Base-by-base conservation (phyloP, 2,888 invertebrate species). In the Lasioglossum marginatum region DNA sequence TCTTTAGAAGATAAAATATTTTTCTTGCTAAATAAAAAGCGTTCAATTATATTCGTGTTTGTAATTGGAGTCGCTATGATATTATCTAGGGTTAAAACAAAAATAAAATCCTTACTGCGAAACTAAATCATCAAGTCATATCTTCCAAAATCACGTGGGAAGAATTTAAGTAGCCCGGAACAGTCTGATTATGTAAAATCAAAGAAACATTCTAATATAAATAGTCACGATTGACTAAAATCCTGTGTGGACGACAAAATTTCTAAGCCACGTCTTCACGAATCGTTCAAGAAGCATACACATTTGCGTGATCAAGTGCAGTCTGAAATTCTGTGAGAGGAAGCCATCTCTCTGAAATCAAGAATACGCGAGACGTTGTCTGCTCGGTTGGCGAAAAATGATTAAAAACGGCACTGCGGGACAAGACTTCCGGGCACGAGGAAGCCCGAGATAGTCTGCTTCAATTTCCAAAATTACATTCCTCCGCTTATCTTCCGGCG, bases 391-490 rank as follows among this genome's bases (percentile, higher is more conserved):
- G 60, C 40, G 60, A 79, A 75, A 34, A 74, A 79, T 52, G 86
- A 79, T 79, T 71, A 79, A n/a, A 70, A 27, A 70, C 77, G 34
- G 57, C 52, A 31, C 16, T 34, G 45, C 60, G n/a, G 31, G 23
- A 31, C 16, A 34, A 75, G 34, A 43, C n/a, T 70, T 45, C 77
- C 12, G 43, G 37, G n/a, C 16, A 31, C 63, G 27, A 60, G 60
- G 14, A 60, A 60, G 14, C 14, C 6, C 14, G 27, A 60, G 60
- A 60, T 37, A 72, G 81, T 87, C 77, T 52, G 57, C 73, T 72
- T 82, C 82, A 90, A 88, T 88, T 90, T 77, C 79, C 45, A 86
- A 85, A 90, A 89, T 88, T 90, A 81, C 75, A 71, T 86, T 82
- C 74, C 52, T 70, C 48, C 77, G 78, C 80, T 89, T 88, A 90